Percentiles rank a stretch among this genome's conserved stretches.
These are phyloP conservation scores for Phalanger gymnotis DNA, from an alignment of 2,797 vertebrate species.

Conservation along the genomic window DNA sequence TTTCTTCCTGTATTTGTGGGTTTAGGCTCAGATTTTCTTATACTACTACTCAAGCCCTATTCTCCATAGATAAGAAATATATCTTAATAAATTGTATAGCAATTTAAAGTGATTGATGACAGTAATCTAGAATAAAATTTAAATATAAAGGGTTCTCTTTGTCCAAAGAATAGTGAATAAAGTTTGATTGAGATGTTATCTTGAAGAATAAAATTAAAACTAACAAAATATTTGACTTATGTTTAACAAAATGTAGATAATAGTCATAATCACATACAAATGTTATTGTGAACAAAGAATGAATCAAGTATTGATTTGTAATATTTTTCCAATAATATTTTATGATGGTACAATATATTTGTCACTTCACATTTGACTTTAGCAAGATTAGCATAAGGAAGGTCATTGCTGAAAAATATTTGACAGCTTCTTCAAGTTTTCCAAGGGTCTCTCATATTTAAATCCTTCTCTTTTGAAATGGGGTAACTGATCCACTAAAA, in stretches of 20 bases:
- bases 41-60: too few relatives aligned
- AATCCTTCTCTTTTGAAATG: background rate
- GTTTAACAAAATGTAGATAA: conserved; percentile 15
- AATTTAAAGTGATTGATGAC: background rate
- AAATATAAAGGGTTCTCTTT: background rate
- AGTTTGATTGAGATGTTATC: conserved; percentile 6
- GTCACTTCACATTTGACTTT: background rate
- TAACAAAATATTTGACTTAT: conserved; percentile 31
- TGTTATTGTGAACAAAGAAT: background rate
- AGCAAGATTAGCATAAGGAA: background rate
- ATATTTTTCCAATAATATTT: conserved; percentile 9
- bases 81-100: background rate
- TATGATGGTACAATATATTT: background rate
- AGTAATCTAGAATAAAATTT: background rate
- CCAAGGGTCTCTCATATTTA: background rate
- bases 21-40: too few relatives aligned
- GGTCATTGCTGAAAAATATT: background rate
- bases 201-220: conserved; percentile 9
- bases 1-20: too few relatives aligned
- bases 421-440: background rate
- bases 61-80: background rate
- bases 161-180: background rate
- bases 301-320: background rate
- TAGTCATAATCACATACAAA: background rate
- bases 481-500: background rate